These are phyloP conservation scores for Hyles euphorbiae DNA, from an alignment of 1,140 invertebrate genomes.

Conservation along the genomic window DNA sequence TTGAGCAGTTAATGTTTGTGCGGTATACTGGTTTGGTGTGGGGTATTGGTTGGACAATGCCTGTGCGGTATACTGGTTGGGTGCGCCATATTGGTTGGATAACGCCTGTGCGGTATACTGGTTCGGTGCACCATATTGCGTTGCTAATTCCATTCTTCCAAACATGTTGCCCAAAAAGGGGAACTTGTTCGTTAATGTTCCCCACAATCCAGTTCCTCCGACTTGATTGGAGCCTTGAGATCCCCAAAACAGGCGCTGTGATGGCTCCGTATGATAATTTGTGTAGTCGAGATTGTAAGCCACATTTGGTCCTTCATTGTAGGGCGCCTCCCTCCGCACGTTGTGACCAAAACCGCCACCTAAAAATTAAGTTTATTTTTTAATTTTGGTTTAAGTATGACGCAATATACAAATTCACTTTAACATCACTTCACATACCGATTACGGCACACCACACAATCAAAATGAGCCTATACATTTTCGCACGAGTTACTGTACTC, in stretches of 20 bases:
- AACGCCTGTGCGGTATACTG: conserved; percentile 18
- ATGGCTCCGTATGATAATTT: conserved; percentile 43
- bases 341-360: conserved; percentile 50
- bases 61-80: conserved; percentile 18
- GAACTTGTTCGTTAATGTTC: conserved; percentile 60
- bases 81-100: conserved; percentile 28
- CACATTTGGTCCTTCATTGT: conserved; percentile 47
- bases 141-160: conserved; percentile 50
- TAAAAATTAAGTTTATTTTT: conserved; percentile 34
- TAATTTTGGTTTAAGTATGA: not conserved
- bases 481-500: conserved; percentile 44
- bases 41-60: conserved; percentile 19
- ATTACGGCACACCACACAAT: conserved; percentile 49
- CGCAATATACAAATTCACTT: conserved; percentile 4
- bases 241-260: conserved; percentile 58
- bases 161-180: conserved; percentile 61
- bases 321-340: conserved; percentile 45
- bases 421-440: conserved; percentile 46
- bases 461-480: conserved; percentile 53
- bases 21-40: conserved; percentile 1
- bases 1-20: conserved; percentile 15
- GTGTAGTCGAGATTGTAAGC: conserved; percentile 38
- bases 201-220: conserved; percentile 58
- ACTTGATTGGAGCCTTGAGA: conserved; percentile 61
- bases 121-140: conserved; percentile 41